Evolutionary conservation across 2,113 vertebrate species (phyloP), one percentile per base, ranked within the genome.

Genomic region (Takifugu flavidus): DNA sequence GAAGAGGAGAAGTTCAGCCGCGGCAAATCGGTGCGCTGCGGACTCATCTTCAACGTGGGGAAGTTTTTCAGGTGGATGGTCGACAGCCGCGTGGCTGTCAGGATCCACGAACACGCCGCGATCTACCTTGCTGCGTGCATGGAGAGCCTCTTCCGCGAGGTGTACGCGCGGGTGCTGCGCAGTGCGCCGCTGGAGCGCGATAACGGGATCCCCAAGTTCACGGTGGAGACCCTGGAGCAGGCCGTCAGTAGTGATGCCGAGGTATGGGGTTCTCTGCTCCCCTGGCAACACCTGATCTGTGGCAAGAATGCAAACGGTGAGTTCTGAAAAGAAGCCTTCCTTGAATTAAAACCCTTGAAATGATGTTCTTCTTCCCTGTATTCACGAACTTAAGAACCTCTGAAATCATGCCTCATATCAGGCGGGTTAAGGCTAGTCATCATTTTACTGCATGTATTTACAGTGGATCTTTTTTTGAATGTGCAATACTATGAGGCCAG

Each of bases 61-160:
- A 93, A 92, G 87, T 96, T 98, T 92, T 98, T 98, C 89, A 92
- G 93, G 86, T 98, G 96, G 96, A 97, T 98, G 96, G 94, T 96
- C 76, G 95, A 98, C 82, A 93, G 95, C 86, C 90, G 94, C 76
- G 91, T 98, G 50, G 95, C 96, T 66, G 89, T 92, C 68, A 90
- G 96, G 86, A 90, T 98, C 90, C 96, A 98, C 86, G 95, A 97
- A 79, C 95, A 98, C 83, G 94, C 96, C 3, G 95, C 95, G 61
- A 97, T 98, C 90, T 98, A 96, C 93, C 91, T 98, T 89, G 91
- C 93, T 0, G 95, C 94, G 67, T 94, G 93, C 90, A 89, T 93
- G 90, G 96, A 98, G 88, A 94, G 91, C 89, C 93, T 98, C 25
- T 95, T 97, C 89, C 92, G 94, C 15, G 94, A 96, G 82, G 90